A percentile compares a stretch with the other conserved stretches of the same genome.
phyloP scores from a whole-genome alignment of 2,888 invertebrate genomes.

The Polymixis lichenea region DNA sequence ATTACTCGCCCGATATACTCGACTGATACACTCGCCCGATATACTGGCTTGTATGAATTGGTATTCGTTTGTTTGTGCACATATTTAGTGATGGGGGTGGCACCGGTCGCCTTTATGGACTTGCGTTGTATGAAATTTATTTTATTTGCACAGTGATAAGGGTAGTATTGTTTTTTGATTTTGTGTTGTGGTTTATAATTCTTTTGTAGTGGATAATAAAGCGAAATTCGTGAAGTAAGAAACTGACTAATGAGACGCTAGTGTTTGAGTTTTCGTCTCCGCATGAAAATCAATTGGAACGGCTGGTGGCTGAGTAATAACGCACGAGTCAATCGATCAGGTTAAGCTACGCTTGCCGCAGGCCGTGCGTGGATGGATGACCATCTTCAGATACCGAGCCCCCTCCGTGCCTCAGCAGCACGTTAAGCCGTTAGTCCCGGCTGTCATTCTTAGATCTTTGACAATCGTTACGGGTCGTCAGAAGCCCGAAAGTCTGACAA shows the following conservation, averaged over 20 bases:
- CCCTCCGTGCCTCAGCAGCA: too few species aligned
- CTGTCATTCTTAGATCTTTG: too few species aligned
- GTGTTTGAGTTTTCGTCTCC: not conserved
- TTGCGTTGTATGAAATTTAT: constrained; percentile 45
- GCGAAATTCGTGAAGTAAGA: not conserved
- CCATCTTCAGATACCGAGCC: too few species aligned
- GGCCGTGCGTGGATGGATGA: too few species aligned
- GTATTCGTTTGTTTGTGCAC: constrained; percentile 65
- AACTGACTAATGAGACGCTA: not conserved
- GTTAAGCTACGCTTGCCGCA: too few species aligned
- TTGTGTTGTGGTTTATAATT: constrained; percentile 24
- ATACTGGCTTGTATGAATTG: constrained; percentile 58
- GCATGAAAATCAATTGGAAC: not conserved
- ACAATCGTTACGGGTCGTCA: too few species aligned
- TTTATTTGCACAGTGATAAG: constrained; percentile 54
- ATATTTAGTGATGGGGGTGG: constrained; percentile 59
- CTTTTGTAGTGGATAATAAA: constrained; percentile 17
- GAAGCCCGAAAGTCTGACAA: too few species aligned
- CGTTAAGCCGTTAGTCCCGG: too few species aligned
- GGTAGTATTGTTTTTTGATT: constrained; percentile 45
- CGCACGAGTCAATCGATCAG: too few species aligned
- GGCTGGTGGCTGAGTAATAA: too few species aligned
- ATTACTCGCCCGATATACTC: constrained; percentile 70
- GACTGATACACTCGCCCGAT: constrained; percentile 62
- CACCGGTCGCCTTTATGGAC: constrained; percentile 44